phyloP scores from a whole-genome alignment of 1,140 invertebrate genomes.

The Pectinophora gossypiella region DNA sequence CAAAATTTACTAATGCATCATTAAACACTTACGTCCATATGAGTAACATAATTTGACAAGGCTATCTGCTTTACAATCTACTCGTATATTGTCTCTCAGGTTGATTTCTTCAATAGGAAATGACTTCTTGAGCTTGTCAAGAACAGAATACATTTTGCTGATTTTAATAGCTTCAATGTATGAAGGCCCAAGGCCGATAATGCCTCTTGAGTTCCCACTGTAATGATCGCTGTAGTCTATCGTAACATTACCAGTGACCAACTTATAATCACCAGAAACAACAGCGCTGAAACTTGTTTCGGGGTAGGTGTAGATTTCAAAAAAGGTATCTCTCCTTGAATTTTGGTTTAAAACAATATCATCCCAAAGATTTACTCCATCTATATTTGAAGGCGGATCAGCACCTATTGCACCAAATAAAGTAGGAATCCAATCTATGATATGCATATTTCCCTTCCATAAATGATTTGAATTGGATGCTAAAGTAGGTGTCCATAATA shows the following conservation, averaged over 20 bases:
- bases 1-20: no score
- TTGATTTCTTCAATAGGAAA: conserved; percentile 25
- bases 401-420: conserved; percentile 63
- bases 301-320: conserved; percentile 50
- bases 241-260: conserved; percentile 37
- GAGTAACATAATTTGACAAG: no score
- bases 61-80: conserved; percentile 40
- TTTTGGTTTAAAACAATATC: conserved; percentile 33
- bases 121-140: conserved; percentile 27
- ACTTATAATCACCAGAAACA: conserved; percentile 46
- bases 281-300: conserved; percentile 36
- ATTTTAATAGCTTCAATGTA: conserved; percentile 36
- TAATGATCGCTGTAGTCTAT: conserved; percentile 34
- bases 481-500: conserved; percentile 84
- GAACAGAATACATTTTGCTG: conserved; percentile 38
- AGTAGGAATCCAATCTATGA: conserved; percentile 93
- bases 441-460: conserved; percentile 86
- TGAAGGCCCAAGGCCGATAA: conserved; percentile 33
- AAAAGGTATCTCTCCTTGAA: conserved; percentile 39
- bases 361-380: conserved; percentile 54
- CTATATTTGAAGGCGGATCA: conserved; percentile 33
- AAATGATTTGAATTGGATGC: conserved; percentile 77
- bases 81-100: conserved; percentile 30
- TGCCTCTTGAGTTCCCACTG: conserved; percentile 36
- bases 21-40: no score